These are phyloP conservation scores for Gulo gulo DNA, from an alignment of 2,113 vertebrate genomes.

Conservation along the genomic window DNA sequence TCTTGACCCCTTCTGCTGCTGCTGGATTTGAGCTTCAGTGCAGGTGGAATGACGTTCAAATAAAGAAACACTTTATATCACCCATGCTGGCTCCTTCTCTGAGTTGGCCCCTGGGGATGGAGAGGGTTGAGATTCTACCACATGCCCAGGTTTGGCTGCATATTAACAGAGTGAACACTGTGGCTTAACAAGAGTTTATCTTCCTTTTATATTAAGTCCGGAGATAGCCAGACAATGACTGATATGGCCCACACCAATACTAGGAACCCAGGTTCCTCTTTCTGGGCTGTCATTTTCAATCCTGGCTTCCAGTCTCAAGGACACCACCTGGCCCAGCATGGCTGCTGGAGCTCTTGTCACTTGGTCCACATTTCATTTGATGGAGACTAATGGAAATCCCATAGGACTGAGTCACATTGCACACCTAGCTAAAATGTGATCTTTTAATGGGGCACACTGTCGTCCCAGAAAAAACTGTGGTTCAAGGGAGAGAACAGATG, in stretches of 20 bases:
- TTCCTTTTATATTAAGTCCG: not conserved
- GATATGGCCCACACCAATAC: rapidly evolving
- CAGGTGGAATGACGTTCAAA: constrained; percentile 76
- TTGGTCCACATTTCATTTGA: not conserved
- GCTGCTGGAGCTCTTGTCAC: not conserved
- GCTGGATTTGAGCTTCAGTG: constrained; percentile 74
- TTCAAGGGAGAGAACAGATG: not conserved
- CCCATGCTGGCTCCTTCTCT: constrained; percentile 35
- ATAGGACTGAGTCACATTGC: not conserved
- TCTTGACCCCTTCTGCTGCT: constrained; percentile 70
- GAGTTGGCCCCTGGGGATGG: not conserved
- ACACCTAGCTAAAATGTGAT: not conserved
- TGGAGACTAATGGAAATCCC: not conserved
- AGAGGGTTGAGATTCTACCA: not conserved
- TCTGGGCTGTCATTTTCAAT: not conserved
- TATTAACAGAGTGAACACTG: not conserved
- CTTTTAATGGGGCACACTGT: not conserved
- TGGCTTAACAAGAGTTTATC: not conserved
- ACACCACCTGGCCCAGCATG: not conserved
- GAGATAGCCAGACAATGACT: not conserved
- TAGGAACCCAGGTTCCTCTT: not conserved
- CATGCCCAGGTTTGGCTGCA: not conserved
- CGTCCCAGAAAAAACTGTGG: not conserved
- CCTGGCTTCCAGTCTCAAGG: not conserved
- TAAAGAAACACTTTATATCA: constrained; percentile 78